Conservation (phyloP, 30 jellyfish, hydroid and myxozoan genomes). For the Cassiopea andromeda region DNA sequence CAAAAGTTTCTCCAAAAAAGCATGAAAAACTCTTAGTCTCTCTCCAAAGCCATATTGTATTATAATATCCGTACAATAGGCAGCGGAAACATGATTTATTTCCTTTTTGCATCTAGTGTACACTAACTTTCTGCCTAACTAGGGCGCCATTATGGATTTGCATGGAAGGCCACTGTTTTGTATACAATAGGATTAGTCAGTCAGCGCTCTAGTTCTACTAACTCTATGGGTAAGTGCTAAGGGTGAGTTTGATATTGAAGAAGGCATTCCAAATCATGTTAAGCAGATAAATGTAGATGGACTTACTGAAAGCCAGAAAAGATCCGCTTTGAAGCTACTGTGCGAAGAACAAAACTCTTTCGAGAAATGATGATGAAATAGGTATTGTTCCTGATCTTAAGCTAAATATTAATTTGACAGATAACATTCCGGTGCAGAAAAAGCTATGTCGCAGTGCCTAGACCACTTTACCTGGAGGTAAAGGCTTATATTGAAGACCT, state of each 20-base stretch:
- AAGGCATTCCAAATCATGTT: not conserved
- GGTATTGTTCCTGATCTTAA: constrained; percentile 25
- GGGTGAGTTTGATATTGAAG: constrained; percentile 1
- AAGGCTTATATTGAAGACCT: constrained; percentile 37
- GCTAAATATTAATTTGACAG: constrained; percentile 29
- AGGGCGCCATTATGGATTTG: too few relatives aligned
- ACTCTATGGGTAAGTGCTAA: not conserved
- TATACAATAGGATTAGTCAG: too few relatives aligned
- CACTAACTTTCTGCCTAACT: too few relatives aligned
- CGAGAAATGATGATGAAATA: constrained; percentile 26
- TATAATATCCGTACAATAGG: too few relatives aligned
- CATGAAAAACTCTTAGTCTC: too few relatives aligned
- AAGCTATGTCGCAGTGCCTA: constrained; percentile 20
- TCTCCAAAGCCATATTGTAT: too few relatives aligned
- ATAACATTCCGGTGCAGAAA: constrained; percentile 24
- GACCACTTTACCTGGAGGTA: constrained; percentile 33
- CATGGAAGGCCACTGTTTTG: too few relatives aligned
- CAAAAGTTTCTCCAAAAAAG: too few relatives aligned
- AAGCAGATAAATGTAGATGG: not conserved
- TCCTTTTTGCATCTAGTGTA: too few relatives aligned
- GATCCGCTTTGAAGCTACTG: not conserved
- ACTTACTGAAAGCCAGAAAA: too few relatives aligned
- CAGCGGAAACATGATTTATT: too few relatives aligned
- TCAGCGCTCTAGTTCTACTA: too few relatives aligned
- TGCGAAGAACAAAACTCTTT: constrained; percentile 24